Evolutionary conservation across 2,113 vertebrate species (phyloP).

Genomic region (Rynchops niger): DNA sequence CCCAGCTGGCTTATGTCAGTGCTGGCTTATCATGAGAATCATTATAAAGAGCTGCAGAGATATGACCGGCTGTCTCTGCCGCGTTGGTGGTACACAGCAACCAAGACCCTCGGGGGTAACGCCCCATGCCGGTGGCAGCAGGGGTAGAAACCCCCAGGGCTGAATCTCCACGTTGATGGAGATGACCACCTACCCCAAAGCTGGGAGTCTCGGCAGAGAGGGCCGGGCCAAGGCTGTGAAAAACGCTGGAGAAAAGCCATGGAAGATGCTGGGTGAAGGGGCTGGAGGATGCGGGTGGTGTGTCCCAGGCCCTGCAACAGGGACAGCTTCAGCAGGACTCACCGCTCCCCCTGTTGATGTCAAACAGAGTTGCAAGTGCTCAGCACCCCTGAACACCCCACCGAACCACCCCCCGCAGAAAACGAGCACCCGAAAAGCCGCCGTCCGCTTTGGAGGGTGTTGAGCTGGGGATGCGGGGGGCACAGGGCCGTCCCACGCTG

Average conservation of each 20-base stretch:
- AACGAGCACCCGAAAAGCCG: fast-evolving
- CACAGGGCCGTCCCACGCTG: neutral
- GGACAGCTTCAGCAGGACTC: neutral
- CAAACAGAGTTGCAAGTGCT: neutral
- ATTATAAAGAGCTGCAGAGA: neutral
- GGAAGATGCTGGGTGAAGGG: neutral
- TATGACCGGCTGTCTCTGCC: neutral
- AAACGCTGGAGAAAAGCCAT: neutral
- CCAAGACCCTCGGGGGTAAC: neutral
- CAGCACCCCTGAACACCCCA: neutral
- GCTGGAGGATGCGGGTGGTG: neutral
- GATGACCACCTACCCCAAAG: neutral
- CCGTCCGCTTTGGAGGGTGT: neutral
- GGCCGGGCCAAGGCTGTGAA: neutral
- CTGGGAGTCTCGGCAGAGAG: neutral
- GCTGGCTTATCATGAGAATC: neutral
- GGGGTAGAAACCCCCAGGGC: neutral
- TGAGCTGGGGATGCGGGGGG: neutral
- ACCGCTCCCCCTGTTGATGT: slow-evolving; percentile 37
- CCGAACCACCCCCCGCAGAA: neutral
- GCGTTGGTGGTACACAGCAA: fast-evolving
- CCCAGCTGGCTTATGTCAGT: neutral
- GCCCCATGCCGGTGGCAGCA: neutral
- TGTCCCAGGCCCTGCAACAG: fast-evolving
- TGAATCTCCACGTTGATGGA: neutral